Conservation (phyloP, 2,888 invertebrate genomes). For the Caenorhabditis doughertyi region DNA sequence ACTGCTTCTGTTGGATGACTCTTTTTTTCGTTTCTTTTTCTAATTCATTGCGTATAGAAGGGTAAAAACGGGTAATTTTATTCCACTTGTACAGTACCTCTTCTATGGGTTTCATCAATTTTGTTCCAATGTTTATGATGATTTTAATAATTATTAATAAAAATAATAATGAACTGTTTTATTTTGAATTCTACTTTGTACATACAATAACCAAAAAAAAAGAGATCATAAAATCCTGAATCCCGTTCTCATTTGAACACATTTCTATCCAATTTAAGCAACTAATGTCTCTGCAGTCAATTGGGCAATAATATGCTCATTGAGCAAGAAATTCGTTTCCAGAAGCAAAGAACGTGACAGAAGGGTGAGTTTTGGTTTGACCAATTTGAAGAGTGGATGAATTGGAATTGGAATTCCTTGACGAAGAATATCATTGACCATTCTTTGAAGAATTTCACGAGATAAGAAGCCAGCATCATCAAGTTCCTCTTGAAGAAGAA, state of each 20-base stretch:
- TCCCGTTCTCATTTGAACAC: slow-evolving; percentile 1
- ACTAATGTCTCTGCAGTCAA: slow-evolving; percentile 72
- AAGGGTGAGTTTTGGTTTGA: slow-evolving; percentile 79
- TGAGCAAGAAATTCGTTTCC: slow-evolving; percentile 80
- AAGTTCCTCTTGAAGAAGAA: slow-evolving; percentile 80
- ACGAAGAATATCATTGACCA: slow-evolving; percentile 80
- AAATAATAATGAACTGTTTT: slow-evolving; percentile 5
- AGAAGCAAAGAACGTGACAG: slow-evolving; percentile 78
- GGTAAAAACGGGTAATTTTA: slow-evolving; percentile 21
- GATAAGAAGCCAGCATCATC: slow-evolving; percentile 81
- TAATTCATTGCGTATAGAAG: slow-evolving; percentile 5
- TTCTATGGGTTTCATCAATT: slow-evolving; percentile 27
- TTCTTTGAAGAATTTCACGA: slow-evolving; percentile 78
- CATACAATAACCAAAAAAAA: slow-evolving; percentile 25
- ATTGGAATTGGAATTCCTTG: slow-evolving; percentile 82
- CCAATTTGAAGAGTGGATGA: slow-evolving; percentile 80
- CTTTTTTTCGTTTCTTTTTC: background rate
- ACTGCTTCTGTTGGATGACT: slow-evolving; percentile 47
- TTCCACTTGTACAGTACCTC: slow-evolving; percentile 34
- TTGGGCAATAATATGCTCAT: slow-evolving; percentile 78
- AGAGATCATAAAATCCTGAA: slow-evolving; percentile 15
- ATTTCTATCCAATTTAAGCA: slow-evolving; percentile 19
- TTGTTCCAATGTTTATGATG: background rate
- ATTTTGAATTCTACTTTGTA: slow-evolving; percentile 23
- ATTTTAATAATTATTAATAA: background rate